Base-by-base conservation (phyloP, 1,140 invertebrate species). In the Frieseomelitta varia region DNA sequence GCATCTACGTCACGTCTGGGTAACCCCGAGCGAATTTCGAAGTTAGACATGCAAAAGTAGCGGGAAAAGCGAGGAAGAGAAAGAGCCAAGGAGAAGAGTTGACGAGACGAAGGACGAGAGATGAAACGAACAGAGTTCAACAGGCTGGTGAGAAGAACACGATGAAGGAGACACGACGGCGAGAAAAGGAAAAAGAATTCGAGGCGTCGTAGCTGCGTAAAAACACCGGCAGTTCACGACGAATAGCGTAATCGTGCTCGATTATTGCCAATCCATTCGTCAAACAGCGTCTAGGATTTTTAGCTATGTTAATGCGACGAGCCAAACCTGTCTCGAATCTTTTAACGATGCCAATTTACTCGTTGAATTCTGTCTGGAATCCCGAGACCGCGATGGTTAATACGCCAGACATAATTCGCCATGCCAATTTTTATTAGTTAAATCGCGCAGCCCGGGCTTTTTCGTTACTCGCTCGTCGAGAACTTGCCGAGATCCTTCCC, bases 1-100 rank as follows among this genome's bases (percentile, higher is more conserved):
- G 27, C 12, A 79, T 82, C 90, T 92, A 92, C 92, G 92, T 93
- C 92, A 93, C 73, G 86, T 80, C 82, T 89, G 80, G 87, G 90
- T 89, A 87, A 85, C 84, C 79, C 84, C 83, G 77, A 74, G 81
- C 81, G 39, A 87, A 90, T 86, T 87, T 87, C 75, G 87, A 88
- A 88, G 87, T 85, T 74, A 75, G 85, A 81, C 80, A 27, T 39
- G 56, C 39, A 21, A 24, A 58, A 75, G 71, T 55, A 39, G 34
- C 15, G 39, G 47, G 72, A 15, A 61, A 58, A 24, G 47, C 11
- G 47, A 27, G 17, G 27, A 14, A 27, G 21, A 53, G 15, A 63
- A 1, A 27, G 53, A 27, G 17, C 17, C 17, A 11, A 14, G 14
- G 27, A 53, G 71, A 27, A 74, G 55, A n/a, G 61, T 27, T 21